Evolutionary conservation across 2,797 vertebrate species (phyloP).

Genomic region (Clarias platycephalus): DNA sequence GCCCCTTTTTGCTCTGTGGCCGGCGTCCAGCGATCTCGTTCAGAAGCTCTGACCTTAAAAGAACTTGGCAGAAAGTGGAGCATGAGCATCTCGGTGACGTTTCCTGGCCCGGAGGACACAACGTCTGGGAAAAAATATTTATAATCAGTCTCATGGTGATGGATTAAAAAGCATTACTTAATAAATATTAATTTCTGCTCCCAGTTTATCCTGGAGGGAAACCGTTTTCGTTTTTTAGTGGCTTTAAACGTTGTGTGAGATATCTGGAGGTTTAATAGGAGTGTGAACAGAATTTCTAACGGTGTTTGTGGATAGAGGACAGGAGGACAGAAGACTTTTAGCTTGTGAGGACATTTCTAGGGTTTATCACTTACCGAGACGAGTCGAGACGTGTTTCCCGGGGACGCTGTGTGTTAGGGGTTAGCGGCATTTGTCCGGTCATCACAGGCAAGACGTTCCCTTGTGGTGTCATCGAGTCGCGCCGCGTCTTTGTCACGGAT

Average conservation of each 20-base stretch:
- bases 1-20: conserved; percentile 35
- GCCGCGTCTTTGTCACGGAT: conserved; percentile 62
- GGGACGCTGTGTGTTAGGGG: background rate
- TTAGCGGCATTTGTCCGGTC: conserved; percentile 33
- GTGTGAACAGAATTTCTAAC: conserved; percentile 10
- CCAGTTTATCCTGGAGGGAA: conserved; percentile 19
- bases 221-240: conserved; percentile 22
- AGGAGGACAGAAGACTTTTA: background rate
- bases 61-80: conserved; percentile 45
- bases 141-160: conserved; percentile 45
- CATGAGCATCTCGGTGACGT: conserved; percentile 49
- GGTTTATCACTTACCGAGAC: background rate
- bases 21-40: conserved; percentile 45
- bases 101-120: conserved; percentile 48
- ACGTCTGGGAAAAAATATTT: conserved; percentile 46
- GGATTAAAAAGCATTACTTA: conserved; percentile 47
- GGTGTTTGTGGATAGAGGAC: background rate
- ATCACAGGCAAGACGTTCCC: conserved; percentile 52
- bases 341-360: background rate
- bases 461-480: conserved; percentile 59
- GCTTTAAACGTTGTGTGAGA: conserved; percentile 23
- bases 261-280: conserved; percentile 31
- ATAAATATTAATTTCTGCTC: conserved; percentile 40
- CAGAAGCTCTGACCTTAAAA: conserved; percentile 53
- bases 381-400: background rate